Conservation (phyloP, 1,140 invertebrate species). For the Anagrus nilaparvatae region DNA sequence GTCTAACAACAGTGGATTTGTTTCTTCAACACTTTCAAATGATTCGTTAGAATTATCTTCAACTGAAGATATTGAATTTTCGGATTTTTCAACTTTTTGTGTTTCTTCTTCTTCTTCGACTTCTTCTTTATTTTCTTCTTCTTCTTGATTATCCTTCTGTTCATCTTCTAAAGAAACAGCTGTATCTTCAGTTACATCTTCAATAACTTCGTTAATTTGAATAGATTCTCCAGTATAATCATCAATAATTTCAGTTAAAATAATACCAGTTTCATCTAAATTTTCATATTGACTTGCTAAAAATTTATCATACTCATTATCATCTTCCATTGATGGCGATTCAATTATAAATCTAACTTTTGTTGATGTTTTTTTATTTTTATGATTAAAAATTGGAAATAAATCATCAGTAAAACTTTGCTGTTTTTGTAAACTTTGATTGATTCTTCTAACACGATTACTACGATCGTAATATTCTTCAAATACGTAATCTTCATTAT, state of each 20-base stretch:
- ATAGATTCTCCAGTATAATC: slow-evolving; percentile 1
- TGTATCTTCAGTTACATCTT: not conserved
- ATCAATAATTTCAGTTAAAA: slow-evolving; percentile 3
- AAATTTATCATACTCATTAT: not conserved
- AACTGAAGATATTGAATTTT: not conserved
- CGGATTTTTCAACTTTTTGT: not conserved
- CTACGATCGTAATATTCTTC: slow-evolving; percentile 28
- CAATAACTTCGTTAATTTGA: slow-evolving; percentile 1
- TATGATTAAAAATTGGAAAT: not conserved
- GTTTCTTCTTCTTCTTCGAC: not conserved
- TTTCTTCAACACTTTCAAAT: slow-evolving; percentile 11
- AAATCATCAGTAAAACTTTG: slow-evolving; percentile 15
- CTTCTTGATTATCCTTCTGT: not conserved
- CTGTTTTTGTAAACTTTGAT: slow-evolving; percentile 12
- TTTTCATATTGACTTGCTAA: slow-evolving; percentile 6
- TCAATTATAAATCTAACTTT: slow-evolving; percentile 34
- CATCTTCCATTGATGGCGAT: slow-evolving; percentile 12
- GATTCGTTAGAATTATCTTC: slow-evolving; percentile 12
- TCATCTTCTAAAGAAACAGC: not conserved
- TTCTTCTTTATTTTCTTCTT: not conserved
- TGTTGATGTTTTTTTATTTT: slow-evolving; percentile 15
- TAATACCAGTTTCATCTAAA: slow-evolving; percentile 3
- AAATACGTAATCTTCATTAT: slow-evolving; percentile 24
- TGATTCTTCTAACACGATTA: slow-evolving; percentile 12
- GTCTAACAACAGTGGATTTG: no score